Evolutionary conservation across 2,797 vertebrate genomes (phyloP), one percentile per base, ranked within the genome.

Genomic region (Merluccius polli): DNA sequence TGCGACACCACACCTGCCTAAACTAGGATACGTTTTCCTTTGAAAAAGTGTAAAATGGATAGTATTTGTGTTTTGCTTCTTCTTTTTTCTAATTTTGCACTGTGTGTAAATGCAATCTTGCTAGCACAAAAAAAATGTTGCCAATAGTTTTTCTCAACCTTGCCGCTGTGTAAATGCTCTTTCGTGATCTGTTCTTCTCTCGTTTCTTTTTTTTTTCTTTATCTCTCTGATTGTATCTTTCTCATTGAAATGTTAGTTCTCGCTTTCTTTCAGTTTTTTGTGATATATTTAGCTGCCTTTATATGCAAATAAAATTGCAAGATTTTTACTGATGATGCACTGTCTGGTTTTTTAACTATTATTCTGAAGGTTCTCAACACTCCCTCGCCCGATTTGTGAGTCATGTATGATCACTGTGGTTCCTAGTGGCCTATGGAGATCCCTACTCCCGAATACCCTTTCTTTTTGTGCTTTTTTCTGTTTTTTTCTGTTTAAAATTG

Each of bases 291-390:
- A 98, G 97, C 95, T 93, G 96, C 96, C 96, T 98, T 99, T 99
- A 97, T 98, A 98, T 98, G 97, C 97, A 98, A 99, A 98, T 99
- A 99, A 98, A 98, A 98, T 96, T 98, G 96, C 96, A 96, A 97
- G 96, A 97, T 98, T 98, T 98, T 97, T 98, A 96, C 95, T 93
- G 92, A 24, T 0, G 77, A 75, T 77, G 31, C 33, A 27, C 21
- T 1, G 67, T 75, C 41, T 80, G 74, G 2, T 63, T 76, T 83
- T 24, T 36, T 21, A 30, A 32, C 12, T 9, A 3, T 30, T 32
- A 15, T 16, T 68, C 24, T 68, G 16, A 29, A 68, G 10, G 65
- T 27, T 29, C 0, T 68, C 65, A 29, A 3, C 44, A 18, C 16
- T 44, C 13, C 35, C 35, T 36, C 9, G 35, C 35, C 35, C 35